Conservation (phyloP, 2,888 invertebrate genomes). For the Ischnus inquisitorius region DNA sequence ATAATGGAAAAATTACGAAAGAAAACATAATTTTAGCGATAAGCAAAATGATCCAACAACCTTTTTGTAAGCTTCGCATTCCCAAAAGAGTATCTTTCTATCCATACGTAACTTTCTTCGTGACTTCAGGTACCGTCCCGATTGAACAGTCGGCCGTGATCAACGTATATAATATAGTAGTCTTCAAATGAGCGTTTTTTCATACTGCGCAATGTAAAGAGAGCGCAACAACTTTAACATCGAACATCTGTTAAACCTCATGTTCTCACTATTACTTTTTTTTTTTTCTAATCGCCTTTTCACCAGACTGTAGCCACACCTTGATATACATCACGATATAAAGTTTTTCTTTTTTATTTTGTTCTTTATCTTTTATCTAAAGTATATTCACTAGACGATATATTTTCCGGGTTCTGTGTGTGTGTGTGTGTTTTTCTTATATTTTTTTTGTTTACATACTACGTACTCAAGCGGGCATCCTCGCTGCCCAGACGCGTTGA, state of each 20-base stretch:
- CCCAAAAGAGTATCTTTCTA: conserved; percentile 51
- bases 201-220: conserved; percentile 77
- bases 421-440: conserved; percentile 30
- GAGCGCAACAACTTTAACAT: conserved; percentile 76
- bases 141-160: conserved; percentile 64
- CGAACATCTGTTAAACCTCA: conserved; percentile 75
- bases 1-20: neutral
- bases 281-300: conserved; percentile 58
- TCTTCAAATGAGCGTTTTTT: conserved; percentile 74
- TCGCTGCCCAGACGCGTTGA: conserved; percentile 53
- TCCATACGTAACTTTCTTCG: conserved; percentile 48
- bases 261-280: conserved; percentile 65
- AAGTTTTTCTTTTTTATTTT: conserved; percentile 65
- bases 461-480: conserved; percentile 73
- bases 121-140: conserved; percentile 60
- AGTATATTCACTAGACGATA: conserved; percentile 66
- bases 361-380: conserved; percentile 56
- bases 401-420: conserved; percentile 63
- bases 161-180: conserved; percentile 64
- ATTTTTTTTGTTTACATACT: conserved; percentile 66
- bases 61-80: conserved; percentile 40
- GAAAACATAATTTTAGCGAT: conserved; percentile 19
- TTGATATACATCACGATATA: conserved; percentile 75
- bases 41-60: neutral
- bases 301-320: conserved; percentile 68